These are phyloP conservation scores for Ganaspis brasiliensis DNA, from an alignment of 2,888 invertebrate species.

Conservation along the genomic window DNA sequence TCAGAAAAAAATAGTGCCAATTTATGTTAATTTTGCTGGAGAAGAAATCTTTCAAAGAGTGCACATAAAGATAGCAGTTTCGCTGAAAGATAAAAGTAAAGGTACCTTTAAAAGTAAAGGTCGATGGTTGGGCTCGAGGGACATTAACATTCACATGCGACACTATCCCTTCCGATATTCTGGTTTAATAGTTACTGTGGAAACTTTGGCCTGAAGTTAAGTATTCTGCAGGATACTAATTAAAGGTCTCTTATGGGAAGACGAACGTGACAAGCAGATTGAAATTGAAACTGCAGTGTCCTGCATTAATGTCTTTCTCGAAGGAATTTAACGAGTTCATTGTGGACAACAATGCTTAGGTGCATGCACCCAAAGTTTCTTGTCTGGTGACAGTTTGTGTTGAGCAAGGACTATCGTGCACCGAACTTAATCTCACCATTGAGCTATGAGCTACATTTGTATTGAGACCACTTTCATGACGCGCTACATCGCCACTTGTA, in stretches of 20 bases:
- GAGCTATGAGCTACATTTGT: slow-evolving; percentile 64
- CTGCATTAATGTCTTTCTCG: neutral
- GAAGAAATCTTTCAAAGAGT: too few species aligned
- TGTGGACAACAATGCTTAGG: slow-evolving; percentile 45
- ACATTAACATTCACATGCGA: slow-evolving; percentile 5
- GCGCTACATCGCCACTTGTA: slow-evolving; percentile 62
- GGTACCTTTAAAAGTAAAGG: too few species aligned
- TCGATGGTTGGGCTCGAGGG: neutral
- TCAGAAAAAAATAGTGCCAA: too few species aligned
- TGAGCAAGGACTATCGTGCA: slow-evolving; percentile 67
- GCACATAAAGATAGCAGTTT: too few species aligned
- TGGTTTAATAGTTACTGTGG: neutral
- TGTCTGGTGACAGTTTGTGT: slow-evolving; percentile 66
- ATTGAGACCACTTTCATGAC: slow-evolving; percentile 66
- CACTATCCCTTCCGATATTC: slow-evolving; percentile 3
- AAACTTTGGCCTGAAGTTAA: slow-evolving; percentile 16
- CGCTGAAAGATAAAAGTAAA: too few species aligned
- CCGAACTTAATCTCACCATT: slow-evolving; percentile 69
- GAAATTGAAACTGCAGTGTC: slow-evolving; percentile 14
- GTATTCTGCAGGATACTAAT: slow-evolving; percentile 23
- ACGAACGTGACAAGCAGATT: slow-evolving; percentile 23
- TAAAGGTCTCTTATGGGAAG: slow-evolving; percentile 4
- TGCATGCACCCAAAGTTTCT: slow-evolving; percentile 50
- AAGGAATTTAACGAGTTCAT: slow-evolving; percentile 5
- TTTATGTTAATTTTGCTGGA: too few species aligned